Evolutionary conservation across 2,797 vertebrate genomes (phyloP), one percentile per base, ranked within the genome.

Genomic region (Salmo trutta): DNA sequence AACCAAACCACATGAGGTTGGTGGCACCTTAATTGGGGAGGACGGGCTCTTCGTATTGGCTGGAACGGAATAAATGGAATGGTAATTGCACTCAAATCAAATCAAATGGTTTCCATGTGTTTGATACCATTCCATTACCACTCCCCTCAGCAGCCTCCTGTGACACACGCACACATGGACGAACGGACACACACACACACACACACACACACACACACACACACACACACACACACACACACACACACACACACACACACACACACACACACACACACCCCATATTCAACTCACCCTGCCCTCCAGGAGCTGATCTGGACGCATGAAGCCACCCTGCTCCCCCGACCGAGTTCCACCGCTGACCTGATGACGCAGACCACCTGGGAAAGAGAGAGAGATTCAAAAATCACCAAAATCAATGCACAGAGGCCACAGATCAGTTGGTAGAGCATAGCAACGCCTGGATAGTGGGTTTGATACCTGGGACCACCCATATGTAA

Each of bases 261-360:
- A 24, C 36, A 21, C 36, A 24, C 10, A 71, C 69, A 14, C 69
- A 51, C n/a, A 21, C 69, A 51, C 41, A 21, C 41, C 14, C 69
- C 3, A 21, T 29, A 5, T 33, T 19, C 33, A 66, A 16, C 90
- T 78, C 76, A 94, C 93, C 89, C 86, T 93, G 79, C 93, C 92
- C 75, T 94, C 90, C 75, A 94, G 83, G 12, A 94, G 87, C 24
- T 94, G 90, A 0, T 92, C 84, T 1, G 93, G 92, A 33, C 91
- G 88, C 56, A 92, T 56, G 16, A 91, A 91, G 72, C 91, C 87
- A 81, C 86, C 87, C 75, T 89, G 86, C 59, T 90, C 85, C 62
- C 77, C 84, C 2, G 82, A 52, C 75, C 83, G 91, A 71, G 87
- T 80, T 74, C 84, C 73, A 69, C 82, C 76, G 27, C 87, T 88